Evolutionary conservation across 2,797 vertebrate species (phyloP).

Genomic region (Pempheris klunzingeri): DNA sequence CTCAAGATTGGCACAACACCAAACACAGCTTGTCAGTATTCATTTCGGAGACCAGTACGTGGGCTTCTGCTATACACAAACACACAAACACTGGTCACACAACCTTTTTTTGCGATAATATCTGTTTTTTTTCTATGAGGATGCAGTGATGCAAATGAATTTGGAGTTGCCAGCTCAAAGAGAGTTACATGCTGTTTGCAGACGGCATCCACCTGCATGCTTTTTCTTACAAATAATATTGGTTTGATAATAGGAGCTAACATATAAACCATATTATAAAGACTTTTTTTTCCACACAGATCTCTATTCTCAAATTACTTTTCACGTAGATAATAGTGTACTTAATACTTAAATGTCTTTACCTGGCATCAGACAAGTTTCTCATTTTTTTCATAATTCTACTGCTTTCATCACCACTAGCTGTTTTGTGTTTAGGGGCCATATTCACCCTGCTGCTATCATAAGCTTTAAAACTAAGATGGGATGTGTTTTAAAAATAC

Average conservation of each 20-base stretch:
- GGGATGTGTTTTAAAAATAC: constrained; percentile 22
- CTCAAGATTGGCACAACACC: constrained; percentile 6
- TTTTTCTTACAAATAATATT: background rate
- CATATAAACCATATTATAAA: background rate
- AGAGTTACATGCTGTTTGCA: background rate
- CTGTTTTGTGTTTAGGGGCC: background rate
- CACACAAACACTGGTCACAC: background rate
- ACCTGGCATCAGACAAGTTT: too few relatives aligned
- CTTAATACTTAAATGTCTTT: too few relatives aligned
- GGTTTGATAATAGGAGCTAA: background rate
- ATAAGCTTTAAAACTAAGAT: constrained; percentile 14
- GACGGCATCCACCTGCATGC: background rate
- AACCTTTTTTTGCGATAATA: background rate
- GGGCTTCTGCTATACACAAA: background rate
- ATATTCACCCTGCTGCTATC: constrained; percentile 4
- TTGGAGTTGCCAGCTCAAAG: background rate
- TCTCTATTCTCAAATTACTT: background rate
- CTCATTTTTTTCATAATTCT: background rate
- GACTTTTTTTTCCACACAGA: background rate
- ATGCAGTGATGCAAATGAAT: background rate
- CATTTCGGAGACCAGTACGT: background rate
- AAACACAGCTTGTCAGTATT: constrained; percentile 23
- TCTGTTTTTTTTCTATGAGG: background rate
- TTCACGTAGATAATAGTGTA: too few relatives aligned
- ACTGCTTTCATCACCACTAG: background rate